A percentile compares a stretch with the other conserved stretches of the same genome.
These are phyloP conservation scores for Tragelaphus imberbis DNA, from an alignment of 2,113 vertebrate genomes.

Conservation along the genomic window DNA sequence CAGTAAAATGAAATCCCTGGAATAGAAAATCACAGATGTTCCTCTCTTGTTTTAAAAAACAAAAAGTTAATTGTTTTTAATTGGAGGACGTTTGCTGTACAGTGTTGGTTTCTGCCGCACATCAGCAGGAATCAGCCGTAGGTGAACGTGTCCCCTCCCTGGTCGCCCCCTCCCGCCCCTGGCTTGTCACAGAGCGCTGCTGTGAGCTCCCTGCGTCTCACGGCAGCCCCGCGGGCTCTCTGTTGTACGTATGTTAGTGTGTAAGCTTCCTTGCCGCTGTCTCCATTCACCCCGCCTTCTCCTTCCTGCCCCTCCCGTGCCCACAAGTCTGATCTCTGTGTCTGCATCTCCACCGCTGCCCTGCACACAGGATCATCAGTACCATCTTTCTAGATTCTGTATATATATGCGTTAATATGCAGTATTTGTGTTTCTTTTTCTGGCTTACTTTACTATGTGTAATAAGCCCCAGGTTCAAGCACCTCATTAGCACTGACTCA, in stretches of 20 bases:
- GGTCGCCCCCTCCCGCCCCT: rapidly evolving
- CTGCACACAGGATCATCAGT: background rate
- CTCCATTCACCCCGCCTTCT: background rate
- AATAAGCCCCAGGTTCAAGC: background rate
- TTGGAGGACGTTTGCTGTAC: background rate
- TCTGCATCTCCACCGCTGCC: background rate
- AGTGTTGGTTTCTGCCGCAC: background rate
- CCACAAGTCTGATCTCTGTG: background rate
- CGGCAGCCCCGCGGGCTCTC: background rate
- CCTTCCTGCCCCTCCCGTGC: background rate
- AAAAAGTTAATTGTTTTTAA: background rate
- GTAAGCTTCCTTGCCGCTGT: rapidly evolving
- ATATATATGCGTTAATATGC: rapidly evolving
- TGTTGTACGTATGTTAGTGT: rapidly evolving
- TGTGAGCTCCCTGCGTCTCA: rapidly evolving
- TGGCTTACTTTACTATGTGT: background rate
- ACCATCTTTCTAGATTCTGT: background rate
- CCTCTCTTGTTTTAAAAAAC: background rate
- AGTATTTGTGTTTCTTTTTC: background rate
- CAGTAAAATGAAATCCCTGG: background rate
- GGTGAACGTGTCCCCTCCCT: background rate
- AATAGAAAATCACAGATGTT: background rate
- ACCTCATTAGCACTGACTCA: background rate
- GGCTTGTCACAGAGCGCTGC: rapidly evolving
- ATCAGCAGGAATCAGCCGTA: background rate